Base-by-base conservation (phyloP, 2,888 invertebrate genomes). In the Drosophila diplacantha region DNA sequence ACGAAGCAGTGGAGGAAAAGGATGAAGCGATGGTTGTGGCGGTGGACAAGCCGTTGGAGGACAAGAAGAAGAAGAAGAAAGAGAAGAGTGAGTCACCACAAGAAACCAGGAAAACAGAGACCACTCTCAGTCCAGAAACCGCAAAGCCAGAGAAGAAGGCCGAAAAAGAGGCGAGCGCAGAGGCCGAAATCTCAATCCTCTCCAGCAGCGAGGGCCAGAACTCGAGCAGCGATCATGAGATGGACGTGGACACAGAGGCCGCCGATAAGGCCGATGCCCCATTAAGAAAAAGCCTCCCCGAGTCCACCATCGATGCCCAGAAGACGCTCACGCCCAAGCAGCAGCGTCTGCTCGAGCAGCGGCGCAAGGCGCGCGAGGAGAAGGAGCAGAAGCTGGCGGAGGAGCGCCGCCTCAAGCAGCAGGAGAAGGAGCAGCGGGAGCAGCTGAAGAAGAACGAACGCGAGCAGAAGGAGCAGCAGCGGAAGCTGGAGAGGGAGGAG, bases 381-480 rank as follows among this genome's bases (percentile, higher is more conserved):
- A 86, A 86, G 54, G 86, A 87, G 38, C 81, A 86, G 43, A 91
- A 90, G 54, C 87, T 89, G 60, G 90, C 89, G 8, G 90, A 88
- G 55, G 87, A 87, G 52, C 85, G 81, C 85, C 74, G 90, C 84
- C 84, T 78, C 43, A 87, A 86, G 68, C 87, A 86, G 50, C 83
- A 75, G 32, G 88, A 88, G 51, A 86, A 82, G 47, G 85, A 87
- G 49, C 81, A 83, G 38, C 80, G 78, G 31, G 85, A 86, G 44
- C 79, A 82, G 53, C 80, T 72, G 9, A 79, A 67, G 57, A 85
- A 84, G 46, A 69, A 71, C 16, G 89, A 90, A 54, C 89, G 89
- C 58, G 88, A 89, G 63, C 89, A 89, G 61, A 88, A 87, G 59
- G 90, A 89, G 75, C 90, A 89, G 55, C 90, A 88, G 73, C 78